Conservation (phyloP, 2,888 invertebrate species). For the Cephalotes varians region DNA sequence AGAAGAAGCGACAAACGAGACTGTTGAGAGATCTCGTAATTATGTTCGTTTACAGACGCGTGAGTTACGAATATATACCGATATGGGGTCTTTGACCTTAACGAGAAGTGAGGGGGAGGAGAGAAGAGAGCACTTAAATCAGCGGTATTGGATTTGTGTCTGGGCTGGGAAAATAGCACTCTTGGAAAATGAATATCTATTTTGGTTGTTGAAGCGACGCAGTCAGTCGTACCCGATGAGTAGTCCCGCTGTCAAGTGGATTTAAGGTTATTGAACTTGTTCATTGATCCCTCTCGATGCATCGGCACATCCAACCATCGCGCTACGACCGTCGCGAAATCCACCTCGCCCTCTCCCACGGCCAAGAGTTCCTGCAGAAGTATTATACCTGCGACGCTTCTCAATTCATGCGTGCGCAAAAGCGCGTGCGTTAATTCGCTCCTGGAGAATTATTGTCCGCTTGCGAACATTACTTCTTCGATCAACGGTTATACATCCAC, state of each 20-base stretch:
- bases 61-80: background rate
- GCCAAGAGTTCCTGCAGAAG: background rate
- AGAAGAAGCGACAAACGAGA: slow-evolving; percentile 13
- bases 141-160: slow-evolving; percentile 74
- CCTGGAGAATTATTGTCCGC: too few species aligned
- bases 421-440: slow-evolving; percentile 60
- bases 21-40: slow-evolving; percentile 28
- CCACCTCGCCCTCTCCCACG: slow-evolving; percentile 4
- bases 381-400: slow-evolving; percentile 3
- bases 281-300: slow-evolving; percentile 82
- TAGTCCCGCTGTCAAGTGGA: slow-evolving; percentile 81
- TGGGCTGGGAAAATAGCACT: slow-evolving; percentile 75
- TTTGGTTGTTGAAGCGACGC: slow-evolving; percentile 79
- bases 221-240: slow-evolving; percentile 75
- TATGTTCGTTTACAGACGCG: slow-evolving; percentile 3
- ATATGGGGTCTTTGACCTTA: slow-evolving; percentile 13
- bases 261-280: slow-evolving; percentile 85
- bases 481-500: too few species aligned
- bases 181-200: slow-evolving; percentile 80
- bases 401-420: slow-evolving; percentile 25
- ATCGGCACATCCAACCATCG: slow-evolving; percentile 68
- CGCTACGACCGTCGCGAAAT: slow-evolving; percentile 59
- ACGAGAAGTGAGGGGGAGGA: background rate
- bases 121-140: slow-evolving; percentile 66
- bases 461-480: too few species aligned